These are phyloP conservation scores for Notarius quadriscutis DNA, from an alignment of 2,113 vertebrate species.

Conservation along the genomic window DNA sequence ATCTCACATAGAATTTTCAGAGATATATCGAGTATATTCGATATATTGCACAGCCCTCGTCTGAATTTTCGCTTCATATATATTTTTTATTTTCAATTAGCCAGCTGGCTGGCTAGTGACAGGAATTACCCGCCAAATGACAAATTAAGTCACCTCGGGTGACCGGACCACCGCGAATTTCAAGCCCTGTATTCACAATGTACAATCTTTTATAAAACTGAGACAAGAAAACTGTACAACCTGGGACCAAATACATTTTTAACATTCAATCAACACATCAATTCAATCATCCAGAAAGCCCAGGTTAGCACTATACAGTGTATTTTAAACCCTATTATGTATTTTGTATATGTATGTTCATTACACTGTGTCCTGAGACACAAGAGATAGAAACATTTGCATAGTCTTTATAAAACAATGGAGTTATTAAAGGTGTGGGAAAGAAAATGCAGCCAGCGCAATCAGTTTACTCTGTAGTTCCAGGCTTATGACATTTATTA, in stretches of 20 bases:
- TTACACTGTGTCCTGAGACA: not conserved
- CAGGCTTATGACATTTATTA: not conserved
- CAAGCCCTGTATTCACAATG: not conserved
- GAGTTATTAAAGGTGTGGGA: not conserved
- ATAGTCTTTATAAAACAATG: not conserved
- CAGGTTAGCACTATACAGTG: not conserved
- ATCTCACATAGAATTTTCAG: no score
- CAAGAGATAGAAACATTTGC: not conserved
- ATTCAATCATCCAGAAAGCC: no score
- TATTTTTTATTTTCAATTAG: no score
- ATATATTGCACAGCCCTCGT: no score
- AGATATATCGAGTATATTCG: no score
- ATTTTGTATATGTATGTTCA: not conserved
- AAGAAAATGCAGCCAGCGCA: not conserved
- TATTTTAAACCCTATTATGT: not conserved
- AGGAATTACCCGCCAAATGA: no score
- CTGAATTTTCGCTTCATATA: no score
- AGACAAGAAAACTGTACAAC: not conserved
- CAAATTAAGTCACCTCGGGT: no score
- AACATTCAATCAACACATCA: not conserved
- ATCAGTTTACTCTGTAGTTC: not conserved
- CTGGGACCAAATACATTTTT: not conserved
- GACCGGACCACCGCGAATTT: no score
- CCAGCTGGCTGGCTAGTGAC: no score
- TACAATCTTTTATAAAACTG: not conserved